These are phyloP conservation scores for Cheilosia urbana DNA, from an alignment of 2,888 invertebrate species.

Conservation along the genomic window DNA sequence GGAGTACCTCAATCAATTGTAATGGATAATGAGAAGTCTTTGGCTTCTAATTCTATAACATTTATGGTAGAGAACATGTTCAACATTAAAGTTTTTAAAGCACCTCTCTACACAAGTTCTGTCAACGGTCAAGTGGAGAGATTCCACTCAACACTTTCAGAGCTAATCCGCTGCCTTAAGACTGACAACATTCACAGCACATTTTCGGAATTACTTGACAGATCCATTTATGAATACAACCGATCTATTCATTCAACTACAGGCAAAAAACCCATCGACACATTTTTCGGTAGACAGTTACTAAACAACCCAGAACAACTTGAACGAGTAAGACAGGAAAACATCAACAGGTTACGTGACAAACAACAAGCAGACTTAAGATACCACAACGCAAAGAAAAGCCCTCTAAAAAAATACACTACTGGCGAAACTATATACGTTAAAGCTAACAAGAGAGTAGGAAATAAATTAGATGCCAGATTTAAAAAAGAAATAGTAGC, in stretches of 20 bases:
- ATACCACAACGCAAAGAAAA: slow-evolving; percentile 54
- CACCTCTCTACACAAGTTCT: slow-evolving; percentile 38
- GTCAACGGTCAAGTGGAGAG: slow-evolving; percentile 20
- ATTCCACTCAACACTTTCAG: slow-evolving; percentile 62
- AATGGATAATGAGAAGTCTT: slow-evolving; percentile 45
- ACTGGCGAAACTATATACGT: too few relatives aligned
- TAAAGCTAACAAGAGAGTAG: slow-evolving; percentile 24
- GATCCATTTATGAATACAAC: slow-evolving; percentile 48
- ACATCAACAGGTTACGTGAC: slow-evolving; percentile 28
- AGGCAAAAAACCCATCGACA: slow-evolving; percentile 29
- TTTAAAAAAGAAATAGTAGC: slow-evolving; percentile 28
- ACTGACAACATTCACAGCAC: slow-evolving; percentile 27
- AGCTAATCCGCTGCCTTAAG: slow-evolving; percentile 52
- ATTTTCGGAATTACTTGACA: slow-evolving; percentile 41
- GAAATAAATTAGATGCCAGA: slow-evolving; percentile 15
- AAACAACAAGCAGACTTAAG: slow-evolving; percentile 59
- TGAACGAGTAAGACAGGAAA: slow-evolving; percentile 30
- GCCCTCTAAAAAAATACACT: slow-evolving; percentile 38
- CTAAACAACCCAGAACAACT: slow-evolving; percentile 27
- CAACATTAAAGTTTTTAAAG: slow-evolving; percentile 39
- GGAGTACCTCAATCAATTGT: slow-evolving; percentile 33
- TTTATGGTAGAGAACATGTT: slow-evolving; percentile 42
- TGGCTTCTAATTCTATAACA: slow-evolving; percentile 33
- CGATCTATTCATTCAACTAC: slow-evolving; percentile 30
- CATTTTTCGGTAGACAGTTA: slow-evolving; percentile 42